A percentile compares a stretch with the other conserved stretches of the same genome.
These are phyloP conservation scores for Pseudachorutes palmiensis DNA, from an alignment of 1,140 invertebrate species.

Conservation along the genomic window DNA sequence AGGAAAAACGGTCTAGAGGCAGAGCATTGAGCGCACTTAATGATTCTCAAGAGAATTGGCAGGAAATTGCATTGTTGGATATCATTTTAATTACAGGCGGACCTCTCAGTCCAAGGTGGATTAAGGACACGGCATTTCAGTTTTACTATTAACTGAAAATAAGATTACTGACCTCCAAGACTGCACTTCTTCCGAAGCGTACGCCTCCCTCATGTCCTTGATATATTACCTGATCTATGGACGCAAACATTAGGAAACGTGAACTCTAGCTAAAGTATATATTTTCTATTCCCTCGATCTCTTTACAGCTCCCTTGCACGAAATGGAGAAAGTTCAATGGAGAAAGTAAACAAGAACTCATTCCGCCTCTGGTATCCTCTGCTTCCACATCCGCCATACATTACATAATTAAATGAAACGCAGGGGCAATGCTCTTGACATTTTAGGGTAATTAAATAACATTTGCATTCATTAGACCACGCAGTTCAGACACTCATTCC, in stretches of 20 bases:
- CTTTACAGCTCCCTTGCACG: background rate
- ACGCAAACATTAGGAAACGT: background rate
- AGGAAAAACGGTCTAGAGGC: background rate
- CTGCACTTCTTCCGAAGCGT: background rate
- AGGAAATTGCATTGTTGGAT: conserved; percentile 5
- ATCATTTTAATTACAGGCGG: conserved; percentile 2
- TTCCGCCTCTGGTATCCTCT: background rate
- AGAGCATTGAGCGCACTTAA: background rate
- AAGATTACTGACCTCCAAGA: background rate
- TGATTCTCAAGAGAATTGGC: background rate
- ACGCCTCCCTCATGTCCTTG: background rate
- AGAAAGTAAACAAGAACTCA: background rate
- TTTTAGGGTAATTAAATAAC: conserved; percentile 10
- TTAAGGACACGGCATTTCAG: background rate
- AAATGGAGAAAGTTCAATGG: conserved; percentile 6
- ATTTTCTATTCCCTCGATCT: conserved; percentile 7
- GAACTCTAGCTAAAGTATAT: background rate
- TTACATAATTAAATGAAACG: conserved; percentile 6
- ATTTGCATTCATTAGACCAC: conserved; percentile 10
- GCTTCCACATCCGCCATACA: background rate
- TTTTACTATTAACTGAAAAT: background rate
- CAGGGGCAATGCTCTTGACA: background rate
- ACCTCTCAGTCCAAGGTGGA: background rate
- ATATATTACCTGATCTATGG: background rate
- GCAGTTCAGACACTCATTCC: background rate